phyloP scores from a whole-genome alignment of 2,797 vertebrate genomes.

The Acanthurus tractus region DNA sequence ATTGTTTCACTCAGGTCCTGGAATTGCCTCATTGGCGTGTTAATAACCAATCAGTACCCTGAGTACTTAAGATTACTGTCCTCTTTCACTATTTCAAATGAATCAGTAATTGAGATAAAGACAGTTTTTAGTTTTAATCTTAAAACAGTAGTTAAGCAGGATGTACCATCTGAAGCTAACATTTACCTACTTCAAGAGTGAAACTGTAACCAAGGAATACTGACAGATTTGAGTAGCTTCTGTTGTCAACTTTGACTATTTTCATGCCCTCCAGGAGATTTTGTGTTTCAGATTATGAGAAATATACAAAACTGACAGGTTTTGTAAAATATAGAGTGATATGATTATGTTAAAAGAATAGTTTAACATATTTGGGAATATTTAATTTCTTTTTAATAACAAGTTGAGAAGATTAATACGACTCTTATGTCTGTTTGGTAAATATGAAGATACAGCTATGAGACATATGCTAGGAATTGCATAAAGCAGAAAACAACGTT shows the following conservation, averaged over 20 bases:
- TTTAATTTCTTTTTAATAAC: too few relatives aligned
- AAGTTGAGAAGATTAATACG: background rate
- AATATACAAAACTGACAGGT: background rate
- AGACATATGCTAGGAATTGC: background rate
- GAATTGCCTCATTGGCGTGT: too few relatives aligned
- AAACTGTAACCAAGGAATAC: background rate
- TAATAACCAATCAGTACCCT: background rate
- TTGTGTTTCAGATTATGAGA: background rate
- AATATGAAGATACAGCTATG: background rate
- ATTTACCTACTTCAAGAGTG: background rate
- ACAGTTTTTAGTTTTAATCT: background rate
- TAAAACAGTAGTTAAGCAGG: background rate
- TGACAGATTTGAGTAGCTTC: background rate
- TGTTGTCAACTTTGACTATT: background rate
- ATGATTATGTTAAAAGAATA: background rate
- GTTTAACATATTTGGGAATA: too few relatives aligned
- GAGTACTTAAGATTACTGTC: background rate
- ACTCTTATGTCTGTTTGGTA: background rate
- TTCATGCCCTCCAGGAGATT: background rate
- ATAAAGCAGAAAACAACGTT: too few relatives aligned
- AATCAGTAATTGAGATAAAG: background rate
- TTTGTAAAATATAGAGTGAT: background rate
- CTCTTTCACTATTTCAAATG: background rate
- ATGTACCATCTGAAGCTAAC: background rate
- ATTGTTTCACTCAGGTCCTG: background rate